A percentile compares a stretch with the other conserved stretches of the same genome.
Conservation (phyloP, 2,888 invertebrate species). For the Pelosia muscerda region DNA sequence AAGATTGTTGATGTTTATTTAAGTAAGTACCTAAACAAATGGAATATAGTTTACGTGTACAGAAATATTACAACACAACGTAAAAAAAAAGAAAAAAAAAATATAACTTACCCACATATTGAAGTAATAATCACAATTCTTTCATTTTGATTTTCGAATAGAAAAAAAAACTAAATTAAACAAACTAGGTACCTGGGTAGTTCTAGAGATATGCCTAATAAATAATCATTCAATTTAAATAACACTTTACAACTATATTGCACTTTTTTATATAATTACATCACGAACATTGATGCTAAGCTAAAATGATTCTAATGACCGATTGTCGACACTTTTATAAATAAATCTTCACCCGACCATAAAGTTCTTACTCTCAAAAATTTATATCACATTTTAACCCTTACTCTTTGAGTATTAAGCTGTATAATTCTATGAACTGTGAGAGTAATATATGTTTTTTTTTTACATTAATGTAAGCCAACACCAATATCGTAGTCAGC, state of each 20-base stretch:
- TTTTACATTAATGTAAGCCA: background rate
- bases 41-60: no score
- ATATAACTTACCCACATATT: constrained; percentile 27
- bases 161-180: background rate
- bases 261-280: background rate
- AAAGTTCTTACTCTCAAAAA: background rate
- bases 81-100: background rate
- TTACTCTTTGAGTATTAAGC: background rate
- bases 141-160: background rate
- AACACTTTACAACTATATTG: background rate
- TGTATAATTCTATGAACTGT: background rate
- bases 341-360: background rate
- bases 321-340: constrained; percentile 12
- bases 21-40: no score
- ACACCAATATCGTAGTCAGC: background rate
- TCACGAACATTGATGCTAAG: background rate
- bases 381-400: background rate
- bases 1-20: no score
- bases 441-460: background rate
- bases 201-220: no score
- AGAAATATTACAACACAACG: background rate
- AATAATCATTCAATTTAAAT: background rate
- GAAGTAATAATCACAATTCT: background rate
- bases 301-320: background rate
- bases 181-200: background rate